A percentile compares a stretch with the other conserved stretches of the same genome.
These are phyloP conservation scores for Caenorhabditis sinica DNA, from an alignment of 2,888 invertebrate genomes.

Conservation along the genomic window DNA sequence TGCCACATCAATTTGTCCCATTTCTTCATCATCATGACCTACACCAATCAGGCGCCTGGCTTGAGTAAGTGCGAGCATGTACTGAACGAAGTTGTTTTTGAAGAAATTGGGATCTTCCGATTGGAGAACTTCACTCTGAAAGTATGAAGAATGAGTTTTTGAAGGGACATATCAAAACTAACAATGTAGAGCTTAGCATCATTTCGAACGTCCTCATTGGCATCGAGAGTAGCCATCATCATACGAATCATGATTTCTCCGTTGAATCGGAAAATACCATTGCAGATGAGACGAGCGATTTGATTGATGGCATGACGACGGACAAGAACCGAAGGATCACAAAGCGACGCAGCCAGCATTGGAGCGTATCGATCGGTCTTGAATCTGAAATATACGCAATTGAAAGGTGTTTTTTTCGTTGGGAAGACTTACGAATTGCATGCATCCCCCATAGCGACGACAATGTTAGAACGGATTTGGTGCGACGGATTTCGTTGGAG, in stretches of 20 bases:
- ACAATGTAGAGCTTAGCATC: slow-evolving; percentile 62
- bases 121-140: slow-evolving; percentile 62
- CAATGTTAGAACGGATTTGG: slow-evolving; percentile 60
- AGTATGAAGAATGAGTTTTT: neutral
- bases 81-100: slow-evolving; percentile 55
- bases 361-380: slow-evolving; percentile 60
- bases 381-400: slow-evolving; percentile 24
- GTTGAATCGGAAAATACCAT: slow-evolving; percentile 57
- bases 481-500: slow-evolving; percentile 56
- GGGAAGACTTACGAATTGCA: slow-evolving; percentile 35
- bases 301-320: slow-evolving; percentile 64
- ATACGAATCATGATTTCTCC: slow-evolving; percentile 67
- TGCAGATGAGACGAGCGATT: slow-evolving; percentile 58
- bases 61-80: slow-evolving; percentile 65
- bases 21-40: slow-evolving; percentile 33
- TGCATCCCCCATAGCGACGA: slow-evolving; percentile 56
- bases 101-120: slow-evolving; percentile 54
- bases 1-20: slow-evolving; percentile 48
- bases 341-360: slow-evolving; percentile 51
- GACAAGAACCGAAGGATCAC: slow-evolving; percentile 64
- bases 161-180: too few species aligned
- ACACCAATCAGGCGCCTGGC: slow-evolving; percentile 40
- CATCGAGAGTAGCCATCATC: slow-evolving; percentile 62
- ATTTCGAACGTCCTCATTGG: slow-evolving; percentile 58
- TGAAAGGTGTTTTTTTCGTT: neutral